phyloP scores from a whole-genome alignment of 1,140 invertebrate genomes.

The Cataglyphis hispanica region DNA sequence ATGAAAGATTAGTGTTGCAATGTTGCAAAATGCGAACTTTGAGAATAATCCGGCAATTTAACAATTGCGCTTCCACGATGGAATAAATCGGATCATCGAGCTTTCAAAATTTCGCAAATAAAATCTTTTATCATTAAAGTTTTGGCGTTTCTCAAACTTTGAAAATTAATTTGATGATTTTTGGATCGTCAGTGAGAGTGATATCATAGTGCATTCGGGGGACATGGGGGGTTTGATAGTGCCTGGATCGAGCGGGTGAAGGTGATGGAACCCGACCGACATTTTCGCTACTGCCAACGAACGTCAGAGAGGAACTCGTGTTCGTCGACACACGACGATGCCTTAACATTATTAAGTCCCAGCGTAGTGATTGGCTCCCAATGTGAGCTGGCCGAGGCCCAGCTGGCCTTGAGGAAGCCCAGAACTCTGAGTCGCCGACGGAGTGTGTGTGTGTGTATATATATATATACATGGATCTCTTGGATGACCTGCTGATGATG shows the following conservation, averaged over 20 bases:
- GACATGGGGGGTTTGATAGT: slow-evolving; percentile 57
- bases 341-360: slow-evolving; percentile 71
- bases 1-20: slow-evolving; percentile 8
- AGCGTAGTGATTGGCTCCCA: slow-evolving; percentile 50
- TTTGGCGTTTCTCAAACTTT: not conserved
- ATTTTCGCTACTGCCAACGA: slow-evolving; percentile 55
- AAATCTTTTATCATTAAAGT: not conserved
- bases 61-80: slow-evolving; percentile 28
- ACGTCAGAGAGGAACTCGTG: slow-evolving; percentile 54
- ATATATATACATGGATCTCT: slow-evolving; percentile 60
- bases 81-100: slow-evolving; percentile 20
- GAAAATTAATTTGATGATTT: slow-evolving; percentile 31
- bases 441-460: slow-evolving; percentile 46
- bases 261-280: slow-evolving; percentile 35
- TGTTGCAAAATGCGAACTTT: slow-evolving; percentile 1
- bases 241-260: slow-evolving; percentile 53
- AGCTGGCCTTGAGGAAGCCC: slow-evolving; percentile 39
- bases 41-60: not conserved
- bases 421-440: slow-evolving; percentile 52
- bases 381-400: slow-evolving; percentile 18
- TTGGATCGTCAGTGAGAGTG: slow-evolving; percentile 19
- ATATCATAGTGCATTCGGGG: slow-evolving; percentile 35
- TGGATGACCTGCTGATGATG: slow-evolving; percentile 51
- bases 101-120: slow-evolving; percentile 26
- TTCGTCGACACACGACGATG: slow-evolving; percentile 73